Evolutionary conservation across 2,113 vertebrate genomes (phyloP).

Genomic region (Empidonax alnorum): DNA sequence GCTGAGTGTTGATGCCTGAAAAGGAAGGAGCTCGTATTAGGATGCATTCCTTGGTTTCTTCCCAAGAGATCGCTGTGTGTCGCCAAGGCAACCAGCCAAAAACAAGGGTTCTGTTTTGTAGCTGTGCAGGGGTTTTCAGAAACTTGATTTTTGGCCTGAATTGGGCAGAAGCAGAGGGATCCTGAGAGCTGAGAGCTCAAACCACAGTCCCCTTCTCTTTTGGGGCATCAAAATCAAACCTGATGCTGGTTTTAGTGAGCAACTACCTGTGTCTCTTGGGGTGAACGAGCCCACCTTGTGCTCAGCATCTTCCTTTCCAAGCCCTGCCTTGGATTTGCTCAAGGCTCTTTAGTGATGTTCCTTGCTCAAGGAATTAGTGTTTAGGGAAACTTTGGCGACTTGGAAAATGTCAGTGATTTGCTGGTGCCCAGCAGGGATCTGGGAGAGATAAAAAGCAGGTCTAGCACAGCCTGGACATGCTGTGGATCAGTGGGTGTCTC

Average conservation of each 20-base stretch:
- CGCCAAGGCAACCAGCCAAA: slow-evolving; percentile 6
- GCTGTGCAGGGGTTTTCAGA: neutral
- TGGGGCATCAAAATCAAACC: neutral
- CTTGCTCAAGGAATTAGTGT: neutral
- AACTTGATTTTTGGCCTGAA: neutral
- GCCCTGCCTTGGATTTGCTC: neutral
- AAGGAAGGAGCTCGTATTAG: slow-evolving; percentile 38
- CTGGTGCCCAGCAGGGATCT: neutral
- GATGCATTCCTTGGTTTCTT: slow-evolving; percentile 56
- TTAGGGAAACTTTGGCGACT: neutral
- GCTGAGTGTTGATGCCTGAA: slow-evolving; percentile 51
- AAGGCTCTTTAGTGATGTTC: neutral
- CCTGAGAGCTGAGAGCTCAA: neutral
- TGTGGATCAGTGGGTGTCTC: neutral
- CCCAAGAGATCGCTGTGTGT: slow-evolving; percentile 39
- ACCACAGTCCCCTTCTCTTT: neutral
- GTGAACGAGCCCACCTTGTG: neutral
- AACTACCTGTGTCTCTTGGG: neutral
- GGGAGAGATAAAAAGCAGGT: neutral
- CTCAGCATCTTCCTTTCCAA: neutral
- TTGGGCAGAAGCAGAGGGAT: neutral
- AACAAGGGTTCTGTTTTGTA: slow-evolving; percentile 29
- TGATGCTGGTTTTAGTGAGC: neutral
- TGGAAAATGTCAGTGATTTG: neutral
- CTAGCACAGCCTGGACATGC: neutral